Evolutionary conservation across 2,113 vertebrate species (phyloP), one percentile per base, ranked within the genome.

Genomic region (Peromyscus polionotus): DNA sequence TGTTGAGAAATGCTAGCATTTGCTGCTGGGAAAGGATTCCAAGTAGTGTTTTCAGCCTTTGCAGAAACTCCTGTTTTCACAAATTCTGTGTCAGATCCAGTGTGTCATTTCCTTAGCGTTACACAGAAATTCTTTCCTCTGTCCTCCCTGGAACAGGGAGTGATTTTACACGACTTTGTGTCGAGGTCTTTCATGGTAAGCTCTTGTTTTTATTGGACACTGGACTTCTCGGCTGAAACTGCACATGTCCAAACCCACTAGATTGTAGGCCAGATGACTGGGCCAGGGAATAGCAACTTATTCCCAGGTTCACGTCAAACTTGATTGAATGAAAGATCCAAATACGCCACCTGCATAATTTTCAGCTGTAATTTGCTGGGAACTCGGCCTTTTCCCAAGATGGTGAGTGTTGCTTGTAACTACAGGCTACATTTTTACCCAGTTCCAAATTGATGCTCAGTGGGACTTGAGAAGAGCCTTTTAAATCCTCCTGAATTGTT

Each of bases 341-440:
- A 96, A 95, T 94, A 95, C 81, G 98, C 97, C 96, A 98, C 98
- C 98, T 98, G 98, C 97, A 96, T 93, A 96, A 96, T 97, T 90
- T 93, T 94, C 51, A 73, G 77, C 90, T 97, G 97, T 96, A 96
- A 97, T 93, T 97, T 48, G 91, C 97, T 42, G 51, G 95, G 92
- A 97, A 98, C 97, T 92, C 76, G 42, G 80, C 86, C 92, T 81
- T 97, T 98, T 96, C 97, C 97, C 84, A 94, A 95, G 97, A 96
- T 98, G 79, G 33, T 45, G 10, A 0, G 51, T 57, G 61, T 93
- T 98, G 95, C 97, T 98, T 98, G 96, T 97, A 97, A 97, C 87
- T 36, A 10, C 20, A 81, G 77, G 20, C 13, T 88, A 51, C 61
- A 6, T 90, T 91, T 94, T 54, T 48, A 86, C 42, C 57, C 76